Evolutionary conservation across 2,888 invertebrate genomes (phyloP).

Genomic region (Galerucella calmariensis): DNA sequence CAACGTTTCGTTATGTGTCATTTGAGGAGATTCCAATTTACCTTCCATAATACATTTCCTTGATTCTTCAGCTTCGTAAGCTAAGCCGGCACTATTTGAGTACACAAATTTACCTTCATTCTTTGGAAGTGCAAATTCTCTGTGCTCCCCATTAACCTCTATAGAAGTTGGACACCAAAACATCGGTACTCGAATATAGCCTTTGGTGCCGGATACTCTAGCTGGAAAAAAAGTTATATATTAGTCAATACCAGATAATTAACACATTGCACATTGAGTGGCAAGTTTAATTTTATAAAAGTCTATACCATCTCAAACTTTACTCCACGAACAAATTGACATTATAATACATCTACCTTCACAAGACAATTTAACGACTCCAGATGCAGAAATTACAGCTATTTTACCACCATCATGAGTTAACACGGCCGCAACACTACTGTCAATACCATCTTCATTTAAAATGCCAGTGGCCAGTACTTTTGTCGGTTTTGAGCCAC

Average conservation of each 20-base stretch:
- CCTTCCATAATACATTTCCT: conserved; percentile 76
- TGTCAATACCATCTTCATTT: conserved; percentile 79
- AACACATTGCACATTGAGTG: too few relatives aligned
- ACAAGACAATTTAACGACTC: conserved; percentile 69
- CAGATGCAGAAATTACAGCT: conserved; percentile 73
- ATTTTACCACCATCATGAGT: conserved; percentile 73
- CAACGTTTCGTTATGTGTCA: conserved; percentile 76
- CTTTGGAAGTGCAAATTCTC: conserved; percentile 74
- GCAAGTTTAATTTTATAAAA: too few relatives aligned
- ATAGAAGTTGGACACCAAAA: conserved; percentile 82
- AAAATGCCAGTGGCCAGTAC: conserved; percentile 77
- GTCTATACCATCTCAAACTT: too few relatives aligned
- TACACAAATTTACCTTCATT: conserved; percentile 67
- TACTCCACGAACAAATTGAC: too few relatives aligned
- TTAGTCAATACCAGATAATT: too few relatives aligned
- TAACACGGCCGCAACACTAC: conserved; percentile 73
- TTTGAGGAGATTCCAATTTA: conserved; percentile 76
- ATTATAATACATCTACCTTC: conserved; percentile 69
- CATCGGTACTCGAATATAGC: conserved; percentile 71
- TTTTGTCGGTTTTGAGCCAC: conserved; percentile 73
- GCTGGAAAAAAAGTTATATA: conserved; percentile 49
- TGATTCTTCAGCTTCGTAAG: conserved; percentile 83
- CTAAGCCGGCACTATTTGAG: conserved; percentile 77
- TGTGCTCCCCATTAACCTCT: conserved; percentile 72
- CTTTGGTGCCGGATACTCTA: conserved; percentile 75